Percentiles rank a stretch among this genome's conserved stretches.
Conservation (phyloP, 2,797 vertebrate genomes). For the Enteromius afrohamiltoni region DNA sequence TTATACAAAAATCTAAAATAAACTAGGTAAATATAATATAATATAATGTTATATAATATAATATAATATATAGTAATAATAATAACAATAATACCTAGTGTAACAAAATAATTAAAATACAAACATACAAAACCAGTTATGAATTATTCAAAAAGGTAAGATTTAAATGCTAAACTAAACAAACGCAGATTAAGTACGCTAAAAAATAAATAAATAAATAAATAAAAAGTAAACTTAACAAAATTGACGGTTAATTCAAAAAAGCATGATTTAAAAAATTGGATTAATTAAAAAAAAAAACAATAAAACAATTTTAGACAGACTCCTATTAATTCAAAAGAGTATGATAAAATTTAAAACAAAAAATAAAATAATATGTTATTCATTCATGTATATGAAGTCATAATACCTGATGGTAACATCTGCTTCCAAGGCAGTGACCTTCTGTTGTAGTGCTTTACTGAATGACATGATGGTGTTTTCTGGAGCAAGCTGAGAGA, state of each 20-base stretch:
- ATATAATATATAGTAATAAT: no score
- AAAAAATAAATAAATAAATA: background rate
- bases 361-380: background rate
- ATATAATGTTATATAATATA: no score
- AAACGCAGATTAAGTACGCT: background rate
- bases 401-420: conserved; percentile 86
- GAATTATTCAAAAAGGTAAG: no score
- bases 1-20: background rate
- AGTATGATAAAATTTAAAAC: background rate
- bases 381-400: background rate
- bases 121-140: no score
- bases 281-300: background rate
- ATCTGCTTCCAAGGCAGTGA: conserved; percentile 86
- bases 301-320: background rate
- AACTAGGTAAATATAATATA: background rate
- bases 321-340: background rate
- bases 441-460: conserved; percentile 88
- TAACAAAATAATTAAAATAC: no score
- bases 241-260: background rate
- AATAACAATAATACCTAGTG: no score
- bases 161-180: no score
- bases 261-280: background rate
- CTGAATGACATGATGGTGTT: conserved; percentile 95
- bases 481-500: conserved; percentile 88
- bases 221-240: background rate